Percentiles rank a stretch among this genome's conserved stretches.
Evolutionary conservation across 2,888 invertebrate genomes (phyloP).

Genomic region (Ptychoptera albimana): DNA sequence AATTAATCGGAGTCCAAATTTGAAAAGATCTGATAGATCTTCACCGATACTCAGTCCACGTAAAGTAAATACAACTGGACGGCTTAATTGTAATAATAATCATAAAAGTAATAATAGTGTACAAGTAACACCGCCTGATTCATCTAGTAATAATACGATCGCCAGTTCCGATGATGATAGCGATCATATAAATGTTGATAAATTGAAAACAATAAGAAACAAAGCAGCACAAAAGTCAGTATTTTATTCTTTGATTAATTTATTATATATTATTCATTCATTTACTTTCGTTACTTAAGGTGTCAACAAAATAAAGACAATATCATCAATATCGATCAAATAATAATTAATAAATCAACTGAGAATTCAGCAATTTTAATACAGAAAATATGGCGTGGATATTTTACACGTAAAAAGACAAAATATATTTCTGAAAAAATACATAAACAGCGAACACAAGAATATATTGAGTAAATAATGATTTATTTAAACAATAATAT

Average conservation of each 20-base stretch:
- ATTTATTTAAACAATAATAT: neutral
- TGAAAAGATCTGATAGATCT: conserved; percentile 18
- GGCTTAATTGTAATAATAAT: neutral
- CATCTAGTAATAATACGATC: conserved; percentile 14
- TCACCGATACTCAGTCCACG: conserved; percentile 28
- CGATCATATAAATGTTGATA: conserved; percentile 45
- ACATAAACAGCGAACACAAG: conserved; percentile 60
- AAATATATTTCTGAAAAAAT: conserved; percentile 44
- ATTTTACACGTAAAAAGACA: conserved; percentile 50
- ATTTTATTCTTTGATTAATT: neutral
- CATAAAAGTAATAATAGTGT: neutral
- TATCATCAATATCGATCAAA: conserved; percentile 4
- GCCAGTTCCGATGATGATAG: conserved; percentile 44
- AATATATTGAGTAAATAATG: conserved; percentile 60
- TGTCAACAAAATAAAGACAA: conserved; percentile 21
- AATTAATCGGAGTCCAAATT: conserved; percentile 19
- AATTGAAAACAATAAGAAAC: conserved; percentile 46
- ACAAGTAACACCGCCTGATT: conserved; percentile 23
- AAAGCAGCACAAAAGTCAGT: conserved; percentile 36
- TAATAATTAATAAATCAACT: conserved; percentile 16
- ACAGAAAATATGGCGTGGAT: conserved; percentile 77
- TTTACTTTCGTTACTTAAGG: conserved; percentile 12
- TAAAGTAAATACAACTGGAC: conserved; percentile 11
- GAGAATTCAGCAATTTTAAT: conserved; percentile 57
- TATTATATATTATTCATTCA: neutral